Conservation (phyloP, 2,888 invertebrate species). For the Hecatera dysodea region DNA sequence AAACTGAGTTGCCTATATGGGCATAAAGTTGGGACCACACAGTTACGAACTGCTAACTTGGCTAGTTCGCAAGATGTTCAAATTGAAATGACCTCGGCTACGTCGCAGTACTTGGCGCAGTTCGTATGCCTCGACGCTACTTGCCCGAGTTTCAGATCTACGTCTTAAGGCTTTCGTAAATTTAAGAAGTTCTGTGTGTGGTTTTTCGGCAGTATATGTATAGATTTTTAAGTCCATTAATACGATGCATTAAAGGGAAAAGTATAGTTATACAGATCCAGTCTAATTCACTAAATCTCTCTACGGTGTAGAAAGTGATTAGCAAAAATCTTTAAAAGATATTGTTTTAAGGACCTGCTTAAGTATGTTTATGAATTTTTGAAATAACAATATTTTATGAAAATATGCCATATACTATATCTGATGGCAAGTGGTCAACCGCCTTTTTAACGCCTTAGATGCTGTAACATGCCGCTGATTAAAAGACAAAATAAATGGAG, state of each 20-base stretch:
- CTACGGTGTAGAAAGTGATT: too few relatives aligned
- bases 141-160: conserved; percentile 53
- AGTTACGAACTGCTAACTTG: conserved; percentile 62
- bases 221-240: background rate
- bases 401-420: background rate
- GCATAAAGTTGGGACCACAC: conserved; percentile 58
- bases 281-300: too few relatives aligned
- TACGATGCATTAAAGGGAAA: too few relatives aligned
- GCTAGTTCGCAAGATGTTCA: conserved; percentile 65
- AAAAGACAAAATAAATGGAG: conserved; percentile 1
- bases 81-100: conserved; percentile 68
- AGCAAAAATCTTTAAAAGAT: too few relatives aligned
- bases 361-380: background rate
- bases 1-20: conserved; percentile 54
- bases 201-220: conserved; percentile 11
- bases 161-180: conserved; percentile 49
- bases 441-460: background rate
- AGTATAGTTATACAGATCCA: too few relatives aligned
- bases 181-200: conserved; percentile 38
- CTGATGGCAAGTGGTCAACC: conserved; percentile 1
- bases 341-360: background rate
- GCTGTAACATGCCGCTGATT: background rate
- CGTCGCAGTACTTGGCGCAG: conserved; percentile 62
- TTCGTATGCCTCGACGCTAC: conserved; percentile 37
- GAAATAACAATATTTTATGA: too few relatives aligned